Conservation (phyloP, 2,113 vertebrate genomes). For the Alexandromys fortis region DNA sequence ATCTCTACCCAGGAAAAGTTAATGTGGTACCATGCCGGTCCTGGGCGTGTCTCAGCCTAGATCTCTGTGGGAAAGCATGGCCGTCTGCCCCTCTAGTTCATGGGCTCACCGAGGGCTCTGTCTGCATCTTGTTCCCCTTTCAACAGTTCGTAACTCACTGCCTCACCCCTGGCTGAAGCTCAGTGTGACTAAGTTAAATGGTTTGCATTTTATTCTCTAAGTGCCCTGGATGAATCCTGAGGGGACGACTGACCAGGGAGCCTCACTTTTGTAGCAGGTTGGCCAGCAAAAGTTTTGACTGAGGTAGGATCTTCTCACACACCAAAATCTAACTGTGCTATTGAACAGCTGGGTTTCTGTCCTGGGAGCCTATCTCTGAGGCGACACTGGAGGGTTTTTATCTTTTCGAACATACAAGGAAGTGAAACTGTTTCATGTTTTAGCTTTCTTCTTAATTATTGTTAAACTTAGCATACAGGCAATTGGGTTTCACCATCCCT, state of each 20-base stretch:
- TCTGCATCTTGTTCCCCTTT: neutral
- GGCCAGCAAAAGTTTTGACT: neutral
- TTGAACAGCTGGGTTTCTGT: neutral
- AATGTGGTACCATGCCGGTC: neutral
- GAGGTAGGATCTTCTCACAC: neutral
- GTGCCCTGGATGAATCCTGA: neutral
- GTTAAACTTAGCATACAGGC: neutral
- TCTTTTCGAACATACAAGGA: neutral
- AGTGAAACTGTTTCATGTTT: constrained; percentile 33
- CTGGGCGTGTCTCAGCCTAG: neutral
- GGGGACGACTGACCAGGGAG: neutral
- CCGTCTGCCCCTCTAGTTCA: neutral
- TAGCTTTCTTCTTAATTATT: neutral
- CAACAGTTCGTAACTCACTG: neutral
- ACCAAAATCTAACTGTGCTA: neutral
- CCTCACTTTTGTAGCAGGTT: neutral
- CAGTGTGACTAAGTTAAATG: neutral
- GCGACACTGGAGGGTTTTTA: neutral
- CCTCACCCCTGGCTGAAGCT: neutral
- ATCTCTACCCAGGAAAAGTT: neutral
- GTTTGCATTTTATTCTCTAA: constrained; percentile 25
- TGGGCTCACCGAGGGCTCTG: neutral
- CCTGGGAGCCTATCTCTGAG: neutral
- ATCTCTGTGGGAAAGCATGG: neutral
- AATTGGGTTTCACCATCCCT: neutral